Evolutionary conservation across 1,140 invertebrate genomes (phyloP).

Genomic region (Drosophila nannoptera): DNA sequence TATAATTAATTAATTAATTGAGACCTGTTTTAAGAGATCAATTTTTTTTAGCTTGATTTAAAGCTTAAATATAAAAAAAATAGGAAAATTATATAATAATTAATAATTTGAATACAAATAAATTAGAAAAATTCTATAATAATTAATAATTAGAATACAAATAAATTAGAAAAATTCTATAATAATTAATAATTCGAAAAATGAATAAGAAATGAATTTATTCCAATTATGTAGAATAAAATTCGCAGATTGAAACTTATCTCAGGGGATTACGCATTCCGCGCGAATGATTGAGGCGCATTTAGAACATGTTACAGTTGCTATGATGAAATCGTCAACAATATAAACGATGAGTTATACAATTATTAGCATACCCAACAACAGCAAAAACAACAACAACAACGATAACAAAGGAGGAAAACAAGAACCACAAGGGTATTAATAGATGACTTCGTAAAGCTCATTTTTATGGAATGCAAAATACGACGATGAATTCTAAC

Average conservation of each 20-base stretch:
- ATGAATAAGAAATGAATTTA: neutral
- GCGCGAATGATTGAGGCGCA: constrained; percentile 28
- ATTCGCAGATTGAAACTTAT: constrained; percentile 1
- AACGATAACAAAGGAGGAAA: too few relatives aligned
- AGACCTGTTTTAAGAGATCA: too few relatives aligned
- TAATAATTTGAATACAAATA: too few relatives aligned
- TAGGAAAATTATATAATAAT: too few relatives aligned
- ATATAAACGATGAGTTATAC: constrained; percentile 32
- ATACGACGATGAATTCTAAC: constrained; percentile 20
- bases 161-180: too few relatives aligned
- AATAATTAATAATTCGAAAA: neutral
- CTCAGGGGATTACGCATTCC: constrained; percentile 12
- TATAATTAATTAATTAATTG: too few relatives aligned
- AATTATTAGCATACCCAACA: constrained; percentile 15
- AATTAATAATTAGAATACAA: too few relatives aligned
- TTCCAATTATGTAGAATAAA: neutral
- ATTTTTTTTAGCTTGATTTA: too few relatives aligned
- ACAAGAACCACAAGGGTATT: neutral
- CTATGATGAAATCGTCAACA: constrained; percentile 20
- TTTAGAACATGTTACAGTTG: constrained; percentile 41
- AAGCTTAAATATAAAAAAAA: too few relatives aligned
- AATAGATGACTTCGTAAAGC: constrained; percentile 25
- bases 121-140: too few relatives aligned
- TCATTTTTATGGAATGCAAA: constrained; percentile 44
- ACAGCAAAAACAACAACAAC: constrained; percentile 11